phyloP scores from a whole-genome alignment of 2,888 invertebrate genomes.

The Drosophila putrida region DNA sequence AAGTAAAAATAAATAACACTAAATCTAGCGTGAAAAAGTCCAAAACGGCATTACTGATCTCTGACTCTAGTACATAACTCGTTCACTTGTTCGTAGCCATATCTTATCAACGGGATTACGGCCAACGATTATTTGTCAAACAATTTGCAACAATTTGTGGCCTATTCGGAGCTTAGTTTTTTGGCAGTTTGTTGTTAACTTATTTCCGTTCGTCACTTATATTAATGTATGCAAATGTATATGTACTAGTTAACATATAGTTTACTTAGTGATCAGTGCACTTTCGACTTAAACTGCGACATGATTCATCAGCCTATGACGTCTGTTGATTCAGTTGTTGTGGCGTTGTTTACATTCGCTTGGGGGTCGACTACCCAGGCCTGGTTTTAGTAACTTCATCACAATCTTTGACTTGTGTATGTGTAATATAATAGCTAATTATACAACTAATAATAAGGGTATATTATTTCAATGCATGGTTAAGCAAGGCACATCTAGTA shows the following conservation, averaged over 20 bases:
- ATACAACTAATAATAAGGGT: neutral
- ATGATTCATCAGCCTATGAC: conserved; percentile 43
- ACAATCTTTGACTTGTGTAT: neutral
- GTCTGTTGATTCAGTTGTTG: conserved; percentile 18
- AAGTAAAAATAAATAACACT: too few species aligned
- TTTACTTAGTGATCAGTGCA: conserved; percentile 3
- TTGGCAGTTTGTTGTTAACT: conserved; percentile 26
- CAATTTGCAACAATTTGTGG: conserved; percentile 14
- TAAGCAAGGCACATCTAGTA: neutral
- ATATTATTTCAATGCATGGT: neutral
- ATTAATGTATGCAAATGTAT: neutral
- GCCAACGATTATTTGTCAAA: conserved; percentile 28
- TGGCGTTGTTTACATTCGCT: conserved; percentile 4
- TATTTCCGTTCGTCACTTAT: conserved; percentile 18
- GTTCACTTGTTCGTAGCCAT: conserved; percentile 4
- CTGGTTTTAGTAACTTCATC: conserved; percentile 6
- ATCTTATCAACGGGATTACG: conserved; percentile 39
- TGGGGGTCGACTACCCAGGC: neutral
- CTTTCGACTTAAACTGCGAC: neutral
- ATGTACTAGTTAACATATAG: neutral
- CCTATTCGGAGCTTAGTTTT: conserved; percentile 34
- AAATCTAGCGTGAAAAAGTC: too few species aligned
- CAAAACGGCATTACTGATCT: too few species aligned
- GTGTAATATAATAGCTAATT: neutral
- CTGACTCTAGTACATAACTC: neutral